Evolutionary conservation across 2,113 vertebrate genomes (phyloP), one percentile per base, ranked within the genome.

Genomic region (Gasterosteus nipponicus): DNA sequence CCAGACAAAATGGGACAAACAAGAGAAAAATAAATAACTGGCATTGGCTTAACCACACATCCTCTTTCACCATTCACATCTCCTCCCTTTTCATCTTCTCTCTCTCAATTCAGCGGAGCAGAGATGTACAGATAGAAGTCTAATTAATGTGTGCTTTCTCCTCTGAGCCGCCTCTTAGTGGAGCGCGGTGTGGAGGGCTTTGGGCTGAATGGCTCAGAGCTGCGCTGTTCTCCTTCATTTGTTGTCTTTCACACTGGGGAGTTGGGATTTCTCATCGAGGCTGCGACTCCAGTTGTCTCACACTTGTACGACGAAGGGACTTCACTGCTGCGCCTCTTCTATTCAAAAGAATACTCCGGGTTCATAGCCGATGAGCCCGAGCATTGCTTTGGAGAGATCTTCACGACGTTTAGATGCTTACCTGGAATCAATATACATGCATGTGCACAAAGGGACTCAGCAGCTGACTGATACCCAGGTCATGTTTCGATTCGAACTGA

Each of bases 71-170:
- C 26, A n/a, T 35, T 65, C 53, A 18, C 68, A 61, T 60, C 53
- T 31, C 39, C 42, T 35, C 31, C 39, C 38, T 46, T 61, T 63
- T 44, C 67, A 42, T 31, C 41, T 54, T 63, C 29, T n/a, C 57
- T 64, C 10, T 44, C 75, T 70, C 60, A 59, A 82, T 29, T 58
- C 60, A 82, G 72, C 49, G 44, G 73, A 72, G 67, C 75, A 46
- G 61, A 87, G 86, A 85, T 78, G 73, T 78, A 73, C 54, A 83
- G 86, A 90, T 84, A 77, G 64, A 79, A 67, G 73, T 69, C 72
- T 84, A 89, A 90, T 90, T 91, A 89, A 68, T 64, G 73, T 80
- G 75, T 80, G 70, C 82, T 78, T 83, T 87, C 66, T 74, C 60
- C 81, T 69, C 64, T 65, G 85, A 83, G 78, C 77, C 26, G 22